phyloP scores from a whole-genome alignment of 2,797 vertebrate species.

The Cossypha dichroa region DNA sequence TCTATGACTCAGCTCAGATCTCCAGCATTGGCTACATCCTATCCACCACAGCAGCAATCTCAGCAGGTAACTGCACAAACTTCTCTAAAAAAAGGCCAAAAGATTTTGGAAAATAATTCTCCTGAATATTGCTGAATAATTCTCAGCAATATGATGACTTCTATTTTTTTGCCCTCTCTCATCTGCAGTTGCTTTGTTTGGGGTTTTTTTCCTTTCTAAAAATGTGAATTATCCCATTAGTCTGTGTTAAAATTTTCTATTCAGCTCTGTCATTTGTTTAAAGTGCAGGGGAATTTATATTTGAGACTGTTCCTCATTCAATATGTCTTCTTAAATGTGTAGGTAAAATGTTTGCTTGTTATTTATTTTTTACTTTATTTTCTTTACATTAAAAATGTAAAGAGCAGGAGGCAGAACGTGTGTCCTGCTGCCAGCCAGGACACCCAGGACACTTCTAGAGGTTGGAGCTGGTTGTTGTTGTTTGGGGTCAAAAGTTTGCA shows the following conservation, averaged over 20 bases:
- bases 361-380: neutral
- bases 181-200: neutral
- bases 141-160: neutral
- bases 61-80: conserved; percentile 82
- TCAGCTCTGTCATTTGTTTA: neutral
- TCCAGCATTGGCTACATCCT: conserved; percentile 90
- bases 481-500: neutral
- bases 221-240: neutral
- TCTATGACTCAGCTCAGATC: conserved; percentile 88
- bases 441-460: neutral
- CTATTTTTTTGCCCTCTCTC: neutral
- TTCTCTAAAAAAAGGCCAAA: neutral
- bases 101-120: neutral
- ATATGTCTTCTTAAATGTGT: neutral
- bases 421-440: neutral
- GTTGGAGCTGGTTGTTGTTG: neutral
- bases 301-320: neutral
- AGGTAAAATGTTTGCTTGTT: neutral
- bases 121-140: too few relatives aligned
- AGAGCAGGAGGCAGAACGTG: neutral
- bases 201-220: neutral
- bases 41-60: conserved; percentile 84
- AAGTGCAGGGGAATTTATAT: neutral
- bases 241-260: neutral
- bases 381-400: neutral